Evolutionary conservation across 2,888 invertebrate genomes (phyloP).

Genomic region (Copidosoma aretas): DNA sequence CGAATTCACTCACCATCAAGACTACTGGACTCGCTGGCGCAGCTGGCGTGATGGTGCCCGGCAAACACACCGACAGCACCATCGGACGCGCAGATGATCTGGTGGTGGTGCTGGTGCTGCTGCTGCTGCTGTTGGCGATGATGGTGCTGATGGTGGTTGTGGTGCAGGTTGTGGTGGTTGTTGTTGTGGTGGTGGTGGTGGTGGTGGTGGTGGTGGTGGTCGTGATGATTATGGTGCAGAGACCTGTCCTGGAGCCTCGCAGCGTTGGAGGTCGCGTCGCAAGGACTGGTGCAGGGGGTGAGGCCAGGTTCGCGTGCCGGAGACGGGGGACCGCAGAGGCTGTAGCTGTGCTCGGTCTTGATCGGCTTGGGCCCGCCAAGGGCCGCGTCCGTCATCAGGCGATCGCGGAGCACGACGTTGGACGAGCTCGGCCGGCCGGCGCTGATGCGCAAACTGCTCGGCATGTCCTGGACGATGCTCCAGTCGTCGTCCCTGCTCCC

Average conservation of each 20-base stretch:
- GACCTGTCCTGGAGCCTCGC: background rate
- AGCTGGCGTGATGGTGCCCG: background rate
- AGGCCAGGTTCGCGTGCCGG: constrained; percentile 41
- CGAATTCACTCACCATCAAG: constrained; percentile 1
- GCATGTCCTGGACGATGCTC: background rate
- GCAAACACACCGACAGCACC: background rate
- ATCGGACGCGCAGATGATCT: too few species aligned
- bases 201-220: background rate
- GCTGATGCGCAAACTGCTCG: constrained; percentile 8
- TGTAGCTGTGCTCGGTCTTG: constrained; percentile 93
- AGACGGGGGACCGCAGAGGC: constrained; percentile 63
- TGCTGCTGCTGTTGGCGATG: constrained; percentile 1
- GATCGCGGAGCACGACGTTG: constrained; percentile 81
- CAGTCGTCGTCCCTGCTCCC: constrained; percentile 65
- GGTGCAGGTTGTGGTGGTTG: background rate
- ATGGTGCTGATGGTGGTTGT: background rate
- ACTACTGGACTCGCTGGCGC: background rate
- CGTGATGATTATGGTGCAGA: background rate
- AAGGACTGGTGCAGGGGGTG: background rate
- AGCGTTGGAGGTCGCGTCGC: background rate
- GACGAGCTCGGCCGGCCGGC: constrained; percentile 11
- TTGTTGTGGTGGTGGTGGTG: background rate
- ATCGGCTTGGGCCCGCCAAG: constrained; percentile 79
- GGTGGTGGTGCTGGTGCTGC: background rate
- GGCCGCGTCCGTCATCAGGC: constrained; percentile 88